phyloP scores from a whole-genome alignment of 1,140 invertebrate genomes.

The Penaeus vannamei region DNA sequence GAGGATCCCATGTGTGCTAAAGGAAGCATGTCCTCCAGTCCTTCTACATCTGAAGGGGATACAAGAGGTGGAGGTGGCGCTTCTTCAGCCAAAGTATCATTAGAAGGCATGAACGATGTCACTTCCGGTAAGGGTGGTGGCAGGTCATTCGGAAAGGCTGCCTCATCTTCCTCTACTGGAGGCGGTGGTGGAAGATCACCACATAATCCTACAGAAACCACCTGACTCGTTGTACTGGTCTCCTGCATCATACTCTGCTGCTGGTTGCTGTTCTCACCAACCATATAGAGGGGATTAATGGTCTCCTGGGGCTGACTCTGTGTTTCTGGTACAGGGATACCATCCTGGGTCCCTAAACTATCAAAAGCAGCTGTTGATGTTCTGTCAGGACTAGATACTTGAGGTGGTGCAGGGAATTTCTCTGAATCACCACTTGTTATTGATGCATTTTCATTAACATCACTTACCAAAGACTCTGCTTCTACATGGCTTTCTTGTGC shows the following conservation, averaged over 20 bases:
- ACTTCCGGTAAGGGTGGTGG: slow-evolving; percentile 50
- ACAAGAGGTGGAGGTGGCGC: slow-evolving; percentile 52
- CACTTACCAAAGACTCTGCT: too few species aligned
- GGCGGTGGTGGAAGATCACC: slow-evolving; percentile 44
- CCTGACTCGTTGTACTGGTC: neutral
- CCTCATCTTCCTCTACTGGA: slow-evolving; percentile 35
- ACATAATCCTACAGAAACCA: slow-evolving; percentile 6
- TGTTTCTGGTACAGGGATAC: slow-evolving; percentile 27
- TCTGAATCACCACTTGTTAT: too few species aligned
- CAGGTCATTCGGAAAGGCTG: slow-evolving; percentile 51
- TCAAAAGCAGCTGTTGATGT: too few species aligned
- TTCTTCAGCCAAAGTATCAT: slow-evolving; percentile 49
- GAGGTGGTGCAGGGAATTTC: too few species aligned
- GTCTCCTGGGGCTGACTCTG: slow-evolving; percentile 47
- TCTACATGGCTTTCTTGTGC: too few species aligned
- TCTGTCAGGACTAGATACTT: too few species aligned
- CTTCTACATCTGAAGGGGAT: slow-evolving; percentile 55
- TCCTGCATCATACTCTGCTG: neutral
- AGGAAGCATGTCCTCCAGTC: slow-evolving; percentile 49
- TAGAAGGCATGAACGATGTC: slow-evolving; percentile 36
- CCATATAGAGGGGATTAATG: slow-evolving; percentile 52
- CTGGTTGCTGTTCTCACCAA: slow-evolving; percentile 16
- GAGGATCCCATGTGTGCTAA: slow-evolving; percentile 52
- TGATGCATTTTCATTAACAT: too few species aligned
- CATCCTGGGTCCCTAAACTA: too few species aligned